These are phyloP conservation scores for Branchinecta lindahli DNA, from an alignment of 1,140 invertebrate genomes.

Conservation along the genomic window DNA sequence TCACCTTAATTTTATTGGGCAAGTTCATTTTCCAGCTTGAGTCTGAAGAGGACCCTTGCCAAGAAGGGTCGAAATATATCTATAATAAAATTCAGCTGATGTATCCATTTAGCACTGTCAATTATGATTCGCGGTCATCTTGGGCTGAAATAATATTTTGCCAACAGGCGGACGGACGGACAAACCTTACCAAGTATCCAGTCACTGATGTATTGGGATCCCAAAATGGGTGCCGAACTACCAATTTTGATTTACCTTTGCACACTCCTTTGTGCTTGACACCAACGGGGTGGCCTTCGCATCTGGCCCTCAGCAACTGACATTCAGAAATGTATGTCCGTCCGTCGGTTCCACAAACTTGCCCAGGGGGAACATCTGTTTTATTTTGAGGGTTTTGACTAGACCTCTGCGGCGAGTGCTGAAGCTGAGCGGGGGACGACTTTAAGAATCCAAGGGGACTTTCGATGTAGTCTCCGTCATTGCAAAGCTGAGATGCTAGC, in stretches of 20 bases:
- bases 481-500: neutral
- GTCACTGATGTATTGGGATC: neutral
- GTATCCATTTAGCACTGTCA: too few relatives aligned
- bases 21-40: too few relatives aligned
- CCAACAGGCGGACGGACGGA: too few relatives aligned
- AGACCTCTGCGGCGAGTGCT: neutral
- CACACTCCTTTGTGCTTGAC: constrained; percentile 53
- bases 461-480: neutral
- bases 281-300: constrained; percentile 46
- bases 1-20: too few relatives aligned
- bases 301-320: constrained; percentile 53
- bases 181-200: neutral
- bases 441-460: neutral
- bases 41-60: too few relatives aligned
- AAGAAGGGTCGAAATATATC: too few relatives aligned
- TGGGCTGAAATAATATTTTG: too few relatives aligned
- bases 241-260: constrained; percentile 36
- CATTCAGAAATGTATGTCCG: constrained; percentile 59
- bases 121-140: too few relatives aligned
- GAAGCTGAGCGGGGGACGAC: neutral
- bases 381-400: neutral
- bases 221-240: neutral
- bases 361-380: constrained; percentile 23
- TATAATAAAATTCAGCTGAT: too few relatives aligned
- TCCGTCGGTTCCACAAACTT: constrained; percentile 64